Conservation (phyloP, 1,140 invertebrate genomes). For the Drosophila punjabiensis region DNA sequence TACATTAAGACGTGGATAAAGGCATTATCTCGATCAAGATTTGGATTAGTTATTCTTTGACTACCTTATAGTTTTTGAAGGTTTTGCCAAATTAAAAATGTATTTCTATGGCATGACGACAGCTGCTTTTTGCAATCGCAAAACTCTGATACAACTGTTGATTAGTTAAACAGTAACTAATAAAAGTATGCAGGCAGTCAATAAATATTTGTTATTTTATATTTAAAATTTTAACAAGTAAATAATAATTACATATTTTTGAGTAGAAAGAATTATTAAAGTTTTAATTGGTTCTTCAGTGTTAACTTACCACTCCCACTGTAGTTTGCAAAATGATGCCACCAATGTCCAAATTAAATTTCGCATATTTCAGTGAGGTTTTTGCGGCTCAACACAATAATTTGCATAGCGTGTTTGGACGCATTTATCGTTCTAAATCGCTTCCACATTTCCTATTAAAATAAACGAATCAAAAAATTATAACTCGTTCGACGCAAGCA, state of each 20-base stretch:
- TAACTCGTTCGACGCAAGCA: constrained; percentile 29
- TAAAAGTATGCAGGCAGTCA: constrained; percentile 3
- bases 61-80: constrained; percentile 19
- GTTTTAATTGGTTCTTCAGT: background rate
- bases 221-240: background rate
- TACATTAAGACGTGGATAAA: constrained; percentile 16
- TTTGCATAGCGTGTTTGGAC: constrained; percentile 74
- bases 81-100: constrained; percentile 14
- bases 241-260: background rate
- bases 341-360: constrained; percentile 28
- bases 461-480: constrained; percentile 37
- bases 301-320: background rate
- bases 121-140: constrained; percentile 19
- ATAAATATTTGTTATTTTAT: background rate
- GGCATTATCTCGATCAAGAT: constrained; percentile 38
- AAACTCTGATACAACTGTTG: constrained; percentile 23
- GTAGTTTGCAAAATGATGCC: constrained; percentile 2
- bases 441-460: constrained; percentile 35
- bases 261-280: background rate
- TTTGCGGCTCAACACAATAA: constrained; percentile 34
- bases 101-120: constrained; percentile 37
- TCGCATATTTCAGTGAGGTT: constrained; percentile 25
- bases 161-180: constrained; percentile 22
- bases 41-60: constrained; percentile 18
- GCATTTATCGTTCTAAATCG: constrained; percentile 46